Evolutionary conservation across 2,797 vertebrate genomes (phyloP).

Genomic region (Etheostoma nigrum): DNA sequence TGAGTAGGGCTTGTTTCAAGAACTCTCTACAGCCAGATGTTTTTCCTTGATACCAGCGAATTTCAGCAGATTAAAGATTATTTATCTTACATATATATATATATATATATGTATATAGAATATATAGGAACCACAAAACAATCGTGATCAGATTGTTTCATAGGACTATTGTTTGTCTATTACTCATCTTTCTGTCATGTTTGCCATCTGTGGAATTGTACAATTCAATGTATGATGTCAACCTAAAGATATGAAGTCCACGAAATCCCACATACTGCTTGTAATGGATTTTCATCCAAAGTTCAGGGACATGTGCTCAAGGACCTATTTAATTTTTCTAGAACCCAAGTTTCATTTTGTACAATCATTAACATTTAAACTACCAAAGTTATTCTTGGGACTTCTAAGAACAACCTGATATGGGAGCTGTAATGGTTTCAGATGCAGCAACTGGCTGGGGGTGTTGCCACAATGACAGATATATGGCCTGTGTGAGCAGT

Average conservation of each 20-base stretch:
- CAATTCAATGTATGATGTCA: background rate
- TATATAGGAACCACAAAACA: no score
- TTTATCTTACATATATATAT: background rate
- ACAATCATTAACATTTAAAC: background rate
- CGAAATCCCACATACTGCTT: no score
- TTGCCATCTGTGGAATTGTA: background rate
- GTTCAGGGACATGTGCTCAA: background rate
- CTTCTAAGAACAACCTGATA: constrained; percentile 50
- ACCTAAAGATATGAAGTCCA: background rate
- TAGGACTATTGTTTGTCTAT: background rate
- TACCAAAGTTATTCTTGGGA: background rate
- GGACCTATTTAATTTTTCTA: background rate
- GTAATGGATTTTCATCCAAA: background rate
- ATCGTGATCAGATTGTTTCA: no score
- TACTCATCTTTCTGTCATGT: background rate
- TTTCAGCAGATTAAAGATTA: background rate
- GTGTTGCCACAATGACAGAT: constrained; percentile 16
- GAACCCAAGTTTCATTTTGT: background rate
- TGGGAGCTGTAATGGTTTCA: constrained; percentile 46
- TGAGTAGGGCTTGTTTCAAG: background rate
- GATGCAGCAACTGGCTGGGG: background rate
- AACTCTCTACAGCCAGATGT: background rate
- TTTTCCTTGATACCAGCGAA: background rate
- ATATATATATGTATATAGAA: no score
- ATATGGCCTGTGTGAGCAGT: constrained; percentile 19